These are phyloP conservation scores for Hucho hucho DNA, from an alignment of 2,113 vertebrate genomes.

Conservation along the genomic window DNA sequence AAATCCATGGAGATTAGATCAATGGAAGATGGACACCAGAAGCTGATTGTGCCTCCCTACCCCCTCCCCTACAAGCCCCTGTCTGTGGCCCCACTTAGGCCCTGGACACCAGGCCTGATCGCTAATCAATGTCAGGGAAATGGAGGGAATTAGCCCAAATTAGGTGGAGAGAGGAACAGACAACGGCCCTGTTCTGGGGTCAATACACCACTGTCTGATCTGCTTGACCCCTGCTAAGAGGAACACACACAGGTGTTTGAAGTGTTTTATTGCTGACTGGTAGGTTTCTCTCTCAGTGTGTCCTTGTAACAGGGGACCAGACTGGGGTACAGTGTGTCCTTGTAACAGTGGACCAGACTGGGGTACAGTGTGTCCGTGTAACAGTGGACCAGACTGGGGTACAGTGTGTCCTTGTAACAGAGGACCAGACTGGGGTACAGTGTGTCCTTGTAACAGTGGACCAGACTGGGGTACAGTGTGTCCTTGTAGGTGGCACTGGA, in stretches of 20 bases:
- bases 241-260: conserved; percentile 36
- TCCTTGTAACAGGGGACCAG: too few relatives aligned
- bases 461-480: too few relatives aligned
- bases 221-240: conserved; percentile 47
- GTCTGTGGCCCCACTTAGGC: conserved; percentile 60
- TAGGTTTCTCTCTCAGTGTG: conserved; percentile 23
- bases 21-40: conserved; percentile 22
- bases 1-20: conserved; percentile 46
- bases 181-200: conserved; percentile 59
- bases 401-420: too few relatives aligned
- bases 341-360: too few relatives aligned
- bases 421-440: too few relatives aligned
- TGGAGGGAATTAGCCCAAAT: conserved; percentile 75
- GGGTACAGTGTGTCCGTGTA: too few relatives aligned
- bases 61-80: conserved; percentile 23
- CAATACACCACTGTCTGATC: conserved; percentile 59
- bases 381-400: too few relatives aligned
- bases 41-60: conserved; percentile 20
- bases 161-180: conserved; percentile 67
- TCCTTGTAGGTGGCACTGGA: too few relatives aligned
- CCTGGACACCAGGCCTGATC: conserved; percentile 63
- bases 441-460: too few relatives aligned
- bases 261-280: conserved; percentile 53
- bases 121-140: conserved; percentile 76
- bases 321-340: neutral